These are phyloP conservation scores for Clostera curtula DNA, from an alignment of 2,888 invertebrate genomes.

Conservation along the genomic window DNA sequence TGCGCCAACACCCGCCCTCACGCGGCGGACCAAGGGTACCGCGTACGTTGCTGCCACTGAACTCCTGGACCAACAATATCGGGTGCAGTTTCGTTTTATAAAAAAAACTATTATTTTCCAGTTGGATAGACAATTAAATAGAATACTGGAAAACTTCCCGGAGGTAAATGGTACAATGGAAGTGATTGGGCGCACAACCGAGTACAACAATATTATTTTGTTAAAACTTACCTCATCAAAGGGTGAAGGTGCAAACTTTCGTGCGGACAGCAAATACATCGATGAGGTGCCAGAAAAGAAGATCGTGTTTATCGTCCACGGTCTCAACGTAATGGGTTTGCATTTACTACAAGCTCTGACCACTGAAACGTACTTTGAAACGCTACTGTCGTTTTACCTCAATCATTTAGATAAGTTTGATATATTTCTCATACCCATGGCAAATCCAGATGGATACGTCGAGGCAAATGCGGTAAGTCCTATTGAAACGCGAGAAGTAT, in stretches of 20 bases:
- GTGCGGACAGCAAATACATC: conserved; percentile 37
- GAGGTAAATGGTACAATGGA: conserved; percentile 33
- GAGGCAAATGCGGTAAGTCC: background rate
- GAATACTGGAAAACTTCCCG: conserved; percentile 21
- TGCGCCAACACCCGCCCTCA: too few species aligned
- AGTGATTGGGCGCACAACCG: conserved; percentile 39
- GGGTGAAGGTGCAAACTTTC: conserved; percentile 17
- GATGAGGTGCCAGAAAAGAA: conserved; percentile 47
- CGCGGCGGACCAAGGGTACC: too few species aligned
- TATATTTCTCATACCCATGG: conserved; percentile 55
- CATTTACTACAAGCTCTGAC: conserved; percentile 19
- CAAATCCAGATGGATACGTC: conserved; percentile 54
- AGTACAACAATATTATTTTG: conserved; percentile 50
- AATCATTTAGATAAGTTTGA: conserved; percentile 51
- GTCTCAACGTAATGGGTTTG: conserved; percentile 43
- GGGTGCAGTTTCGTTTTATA: background rate
- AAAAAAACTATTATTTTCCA: conserved; percentile 12
- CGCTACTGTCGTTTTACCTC: conserved; percentile 38
- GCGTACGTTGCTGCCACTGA: too few species aligned
- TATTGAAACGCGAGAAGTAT: background rate
- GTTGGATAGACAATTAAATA: conserved; percentile 30
- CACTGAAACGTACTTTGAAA: conserved; percentile 12
- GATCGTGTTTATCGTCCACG: conserved; percentile 58
- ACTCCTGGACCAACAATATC: too few species aligned
- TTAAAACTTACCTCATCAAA: conserved; percentile 31